Percentiles rank a stretch among this genome's conserved stretches.
Conservation (phyloP, 37 sponge, comb jelly and placozoan species). For the Eunapius fragilis region DNA sequence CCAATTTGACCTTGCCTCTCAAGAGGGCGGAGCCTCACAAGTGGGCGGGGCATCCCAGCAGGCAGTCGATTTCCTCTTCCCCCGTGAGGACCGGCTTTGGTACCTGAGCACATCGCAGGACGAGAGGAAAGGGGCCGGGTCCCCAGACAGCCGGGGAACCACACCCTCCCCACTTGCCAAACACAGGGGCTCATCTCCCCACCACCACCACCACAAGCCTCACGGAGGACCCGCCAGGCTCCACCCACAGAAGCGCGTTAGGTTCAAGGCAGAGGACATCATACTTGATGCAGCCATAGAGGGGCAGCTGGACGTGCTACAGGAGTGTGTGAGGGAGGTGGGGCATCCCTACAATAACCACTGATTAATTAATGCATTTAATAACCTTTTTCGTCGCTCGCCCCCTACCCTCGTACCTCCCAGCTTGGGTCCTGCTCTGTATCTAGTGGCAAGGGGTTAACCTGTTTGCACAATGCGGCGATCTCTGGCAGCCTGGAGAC, state of each 20-base stretch:
- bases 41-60: background rate
- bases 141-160: background rate
- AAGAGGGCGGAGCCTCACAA: background rate
- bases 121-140: background rate
- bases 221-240: background rate
- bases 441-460: conserved; percentile 62
- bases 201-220: background rate
- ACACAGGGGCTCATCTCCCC: background rate
- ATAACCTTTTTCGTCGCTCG: background rate
- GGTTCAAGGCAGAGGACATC: conserved; percentile 59
- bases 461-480: conserved; percentile 83
- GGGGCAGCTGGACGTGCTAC: conserved; percentile 71
- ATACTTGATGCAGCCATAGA: conserved; percentile 84
- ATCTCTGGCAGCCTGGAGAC: conserved; percentile 51
- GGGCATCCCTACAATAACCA: background rate
- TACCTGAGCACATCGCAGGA: background rate
- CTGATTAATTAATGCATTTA: background rate
- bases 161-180: background rate
- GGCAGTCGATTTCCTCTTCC: background rate
- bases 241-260: conserved; percentile 19
- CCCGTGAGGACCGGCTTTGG: background rate
- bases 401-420: background rate
- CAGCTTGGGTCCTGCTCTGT: conserved; percentile 25
- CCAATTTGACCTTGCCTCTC: background rate
- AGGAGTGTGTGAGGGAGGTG: conserved; percentile 56